A percentile compares a stretch with the other conserved stretches of the same genome.
phyloP scores from a whole-genome alignment of 1,140 invertebrate species.

The Papilio machaon region DNA sequence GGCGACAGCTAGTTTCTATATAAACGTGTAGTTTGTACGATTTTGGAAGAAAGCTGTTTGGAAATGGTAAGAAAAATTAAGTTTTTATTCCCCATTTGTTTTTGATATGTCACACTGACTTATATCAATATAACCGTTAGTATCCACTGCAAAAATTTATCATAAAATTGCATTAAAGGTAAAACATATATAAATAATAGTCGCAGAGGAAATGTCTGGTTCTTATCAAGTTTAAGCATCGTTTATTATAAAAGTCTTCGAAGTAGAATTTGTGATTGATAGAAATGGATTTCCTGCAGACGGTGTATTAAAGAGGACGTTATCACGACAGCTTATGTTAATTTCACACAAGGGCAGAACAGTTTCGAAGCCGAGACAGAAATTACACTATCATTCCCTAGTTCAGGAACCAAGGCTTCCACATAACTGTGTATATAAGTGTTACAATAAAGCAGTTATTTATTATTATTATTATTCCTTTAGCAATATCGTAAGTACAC shows the following conservation, averaged over 20 bases:
- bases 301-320: constrained; percentile 25
- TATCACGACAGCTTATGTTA: neutral
- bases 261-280: constrained; percentile 15
- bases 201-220: constrained; percentile 19
- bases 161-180: neutral
- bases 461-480: no score
- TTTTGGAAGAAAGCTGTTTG: neutral
- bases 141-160: neutral
- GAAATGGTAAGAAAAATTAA: neutral
- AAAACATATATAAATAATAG: constrained; percentile 13
- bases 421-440: no score
- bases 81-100: neutral
- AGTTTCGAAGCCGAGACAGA: no score
- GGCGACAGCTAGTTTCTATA: no score
- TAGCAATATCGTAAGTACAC: no score
- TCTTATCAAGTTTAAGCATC: neutral
- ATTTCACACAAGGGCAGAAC: no score
- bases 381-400: no score
- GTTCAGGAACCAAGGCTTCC: no score
- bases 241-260: constrained; percentile 28
- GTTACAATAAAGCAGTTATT: no score
- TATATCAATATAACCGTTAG: neutral
- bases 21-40: no score
- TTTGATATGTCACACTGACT: neutral
- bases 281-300: constrained; percentile 25